These are phyloP conservation scores for Aphyosemion australe DNA, from an alignment of 2,113 vertebrate genomes.

Conservation along the genomic window DNA sequence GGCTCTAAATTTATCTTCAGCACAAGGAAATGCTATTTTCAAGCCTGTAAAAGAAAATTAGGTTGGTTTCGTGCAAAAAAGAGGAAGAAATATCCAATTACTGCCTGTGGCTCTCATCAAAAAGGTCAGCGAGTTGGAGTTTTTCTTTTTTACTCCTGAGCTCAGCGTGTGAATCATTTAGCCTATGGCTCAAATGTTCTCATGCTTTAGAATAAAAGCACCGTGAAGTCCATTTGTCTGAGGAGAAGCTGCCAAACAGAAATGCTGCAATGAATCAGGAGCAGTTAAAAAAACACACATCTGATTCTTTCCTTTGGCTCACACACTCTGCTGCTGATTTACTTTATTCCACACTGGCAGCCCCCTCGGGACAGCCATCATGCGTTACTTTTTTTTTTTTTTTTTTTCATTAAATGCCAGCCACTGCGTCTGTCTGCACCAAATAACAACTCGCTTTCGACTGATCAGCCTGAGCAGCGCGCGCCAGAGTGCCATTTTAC, in stretches of 20 bases:
- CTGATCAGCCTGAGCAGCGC: constrained; percentile 28
- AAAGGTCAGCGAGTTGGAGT: constrained; percentile 44
- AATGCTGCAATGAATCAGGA: constrained; percentile 10
- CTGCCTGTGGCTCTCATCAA: background rate
- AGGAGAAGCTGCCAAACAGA: background rate
- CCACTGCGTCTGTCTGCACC: constrained; percentile 77
- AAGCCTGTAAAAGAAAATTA: constrained; percentile 2
- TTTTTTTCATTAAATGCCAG: constrained; percentile 61
- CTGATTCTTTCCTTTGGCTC: constrained; percentile 8
- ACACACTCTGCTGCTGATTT: constrained; percentile 35
- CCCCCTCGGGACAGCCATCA: constrained; percentile 51
- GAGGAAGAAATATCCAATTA: background rate
- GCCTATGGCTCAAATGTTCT: constrained; percentile 32
- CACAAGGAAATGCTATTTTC: constrained; percentile 7
- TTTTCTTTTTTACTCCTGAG: constrained; percentile 14
- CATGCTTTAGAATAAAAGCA: constrained; percentile 16
- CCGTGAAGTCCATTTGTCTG: constrained; percentile 10
- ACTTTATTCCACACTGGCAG: constrained; percentile 31
- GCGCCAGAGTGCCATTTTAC: constrained; percentile 49
- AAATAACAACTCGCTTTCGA: constrained; percentile 54
- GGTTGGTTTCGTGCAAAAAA: background rate
- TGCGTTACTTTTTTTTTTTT: constrained; percentile 46
- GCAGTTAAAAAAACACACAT: constrained; percentile 1
- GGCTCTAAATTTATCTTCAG: constrained; percentile 8
- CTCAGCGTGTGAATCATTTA: constrained; percentile 33